Base-by-base conservation (phyloP, 1,140 invertebrate genomes). In the Drosophila suzukii region DNA sequence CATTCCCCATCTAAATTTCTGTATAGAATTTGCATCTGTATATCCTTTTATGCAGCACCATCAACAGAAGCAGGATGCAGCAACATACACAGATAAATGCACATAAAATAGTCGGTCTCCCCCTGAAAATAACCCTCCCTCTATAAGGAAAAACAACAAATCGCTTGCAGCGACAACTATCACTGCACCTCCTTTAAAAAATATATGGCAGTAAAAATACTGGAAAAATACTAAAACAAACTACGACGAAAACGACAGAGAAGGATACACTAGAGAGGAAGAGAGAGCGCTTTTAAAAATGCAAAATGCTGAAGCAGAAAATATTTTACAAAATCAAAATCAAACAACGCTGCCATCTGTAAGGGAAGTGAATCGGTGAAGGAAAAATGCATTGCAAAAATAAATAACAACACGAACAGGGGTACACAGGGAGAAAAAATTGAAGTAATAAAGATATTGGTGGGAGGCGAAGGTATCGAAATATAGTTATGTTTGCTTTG, bases 301-400 rank as follows among this genome's bases (percentile, higher is more conserved):
- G 67, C 77, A 77, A 88, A 89, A 88, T 89, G 76, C 79, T 83
- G 56, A 58, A 86, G 63, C 75, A 79, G 75, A 89, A 88, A 84
- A 89, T 88, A 84, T 89, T 88, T 88, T 78, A 89, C 83, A 84
- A 84, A 88, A 89, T 89, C 84, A 88, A 89, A 88, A 84, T 88
- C 84, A 88, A 88, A 88, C 84, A 88, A 88, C 80, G 80, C 80
- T 88, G 67, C 54, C 54, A 84, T 84, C 79, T 89, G 82, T 78
- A 83, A 83, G 68, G 55, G 68, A 83, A 83, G 67, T 83, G 83
- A 86, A 81, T 78, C 82, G 68, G 56, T 68, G 77, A 74, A 65
- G 77, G 58, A 57, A 66, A 84, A 75, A 56, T 50, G 54, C 77
- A 55, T 56, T 68, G 62, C 57, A 63, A 62, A 72, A 70, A 60